These are phyloP conservation scores for Lophura nycthemera DNA, from an alignment of 2,113 vertebrate species.

Conservation along the genomic window DNA sequence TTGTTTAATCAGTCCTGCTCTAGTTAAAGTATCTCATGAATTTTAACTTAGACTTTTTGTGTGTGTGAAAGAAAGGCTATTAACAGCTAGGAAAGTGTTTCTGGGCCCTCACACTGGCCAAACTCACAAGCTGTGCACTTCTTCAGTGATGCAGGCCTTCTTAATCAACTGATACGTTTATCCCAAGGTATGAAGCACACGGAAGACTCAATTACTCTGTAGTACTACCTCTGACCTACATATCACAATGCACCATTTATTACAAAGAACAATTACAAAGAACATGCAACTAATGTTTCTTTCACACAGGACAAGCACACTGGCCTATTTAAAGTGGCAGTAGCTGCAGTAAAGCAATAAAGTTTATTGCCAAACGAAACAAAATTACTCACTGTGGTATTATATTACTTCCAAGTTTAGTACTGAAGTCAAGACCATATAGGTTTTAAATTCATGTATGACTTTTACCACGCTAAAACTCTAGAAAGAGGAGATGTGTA, in stretches of 20 bases:
- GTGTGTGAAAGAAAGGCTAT: no score
- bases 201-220: background rate
- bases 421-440: background rate
- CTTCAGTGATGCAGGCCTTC: background rate
- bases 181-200: background rate
- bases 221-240: background rate
- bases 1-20: background rate
- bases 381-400: background rate
- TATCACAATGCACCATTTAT: background rate
- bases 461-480: background rate
- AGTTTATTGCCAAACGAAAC: background rate
- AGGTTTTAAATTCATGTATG: background rate
- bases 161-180: background rate
- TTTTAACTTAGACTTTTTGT: background rate
- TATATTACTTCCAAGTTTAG: background rate
- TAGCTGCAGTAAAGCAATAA: background rate
- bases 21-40: background rate
- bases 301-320: background rate
- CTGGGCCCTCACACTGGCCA: background rate
- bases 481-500: background rate
- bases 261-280: background rate
- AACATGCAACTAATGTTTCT: background rate
- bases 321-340: background rate
- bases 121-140: no score
- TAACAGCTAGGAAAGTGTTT: background rate